These are phyloP conservation scores for Heliocidaris tuberculata DNA, from an alignment of 35 echinoderm and acorn worm genomes.

Conservation along the genomic window DNA sequence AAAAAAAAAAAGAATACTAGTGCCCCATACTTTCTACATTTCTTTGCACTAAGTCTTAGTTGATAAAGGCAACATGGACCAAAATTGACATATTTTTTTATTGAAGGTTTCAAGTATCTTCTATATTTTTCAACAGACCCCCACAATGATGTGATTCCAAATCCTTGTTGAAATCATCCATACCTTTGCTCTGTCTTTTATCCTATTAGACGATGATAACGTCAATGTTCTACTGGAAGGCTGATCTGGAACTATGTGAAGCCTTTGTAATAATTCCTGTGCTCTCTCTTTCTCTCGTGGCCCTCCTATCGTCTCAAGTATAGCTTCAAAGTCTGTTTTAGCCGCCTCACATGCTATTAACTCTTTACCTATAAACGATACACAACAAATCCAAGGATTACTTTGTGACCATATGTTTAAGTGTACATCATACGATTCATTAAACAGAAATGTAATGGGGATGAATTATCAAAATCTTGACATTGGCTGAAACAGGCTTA, in stretches of 20 bases:
- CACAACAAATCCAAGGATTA: background rate
- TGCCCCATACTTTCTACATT: background rate
- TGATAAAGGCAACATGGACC: too few species aligned
- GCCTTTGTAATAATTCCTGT: slow-evolving; percentile 57
- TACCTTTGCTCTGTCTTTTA: slow-evolving; percentile 79
- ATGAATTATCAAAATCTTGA: too few species aligned
- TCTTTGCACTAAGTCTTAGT: background rate
- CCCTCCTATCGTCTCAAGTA: slow-evolving; percentile 76
- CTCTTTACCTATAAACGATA: slow-evolving; percentile 58
- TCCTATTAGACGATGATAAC: slow-evolving; percentile 63
- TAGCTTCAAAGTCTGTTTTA: slow-evolving; percentile 66
- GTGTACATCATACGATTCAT: too few species aligned
- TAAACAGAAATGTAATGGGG: too few species aligned
- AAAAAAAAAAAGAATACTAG: too few species aligned
- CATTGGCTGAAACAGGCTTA: too few species aligned
- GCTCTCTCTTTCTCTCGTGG: slow-evolving; percentile 59
- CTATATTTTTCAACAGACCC: background rate
- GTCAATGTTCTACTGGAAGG: slow-evolving; percentile 54
- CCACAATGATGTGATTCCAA: background rate
- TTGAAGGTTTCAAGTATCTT: background rate
- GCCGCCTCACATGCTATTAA: slow-evolving; percentile 75
- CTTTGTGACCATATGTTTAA: too few species aligned
- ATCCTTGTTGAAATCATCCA: background rate
- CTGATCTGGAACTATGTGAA: slow-evolving; percentile 61
- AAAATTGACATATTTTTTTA: background rate